Evolutionary conservation across 2,113 vertebrate genomes (phyloP).

Genomic region (Petroica traversi): DNA sequence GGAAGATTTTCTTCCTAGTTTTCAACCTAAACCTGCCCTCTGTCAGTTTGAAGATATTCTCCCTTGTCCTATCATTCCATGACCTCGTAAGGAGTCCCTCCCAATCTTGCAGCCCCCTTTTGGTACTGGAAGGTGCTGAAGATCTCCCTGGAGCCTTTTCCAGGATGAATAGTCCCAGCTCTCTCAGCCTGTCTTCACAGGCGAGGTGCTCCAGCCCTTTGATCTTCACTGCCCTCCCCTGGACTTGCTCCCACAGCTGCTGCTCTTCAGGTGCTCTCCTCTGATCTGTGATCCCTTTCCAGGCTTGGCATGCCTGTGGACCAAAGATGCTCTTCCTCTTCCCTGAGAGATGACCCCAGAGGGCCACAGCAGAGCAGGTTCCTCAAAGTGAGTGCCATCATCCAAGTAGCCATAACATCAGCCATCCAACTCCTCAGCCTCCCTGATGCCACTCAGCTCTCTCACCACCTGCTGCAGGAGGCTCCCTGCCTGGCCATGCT

Average conservation of each 20-base stretch:
- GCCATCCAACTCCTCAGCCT: neutral
- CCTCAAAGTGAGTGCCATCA: neutral
- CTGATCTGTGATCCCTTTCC: neutral
- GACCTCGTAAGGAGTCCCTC: neutral
- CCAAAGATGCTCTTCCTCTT: neutral
- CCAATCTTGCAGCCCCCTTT: neutral
- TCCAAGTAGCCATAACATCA: neutral
- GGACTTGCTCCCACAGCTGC: neutral
- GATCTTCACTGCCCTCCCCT: no score
- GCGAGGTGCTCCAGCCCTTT: neutral
- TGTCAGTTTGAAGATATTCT: neutral
- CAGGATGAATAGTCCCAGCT: neutral
- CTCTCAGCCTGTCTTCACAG: neutral
- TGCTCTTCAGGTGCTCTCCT: neutral
- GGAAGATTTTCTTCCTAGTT: neutral
- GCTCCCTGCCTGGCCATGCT: neutral
- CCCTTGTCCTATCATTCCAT: neutral
- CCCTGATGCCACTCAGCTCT: neutral
- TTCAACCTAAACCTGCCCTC: neutral
- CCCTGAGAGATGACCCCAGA: neutral
- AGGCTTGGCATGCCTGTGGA: accelerated
- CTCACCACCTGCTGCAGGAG: neutral
- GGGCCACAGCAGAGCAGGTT: neutral
- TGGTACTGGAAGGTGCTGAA: neutral
- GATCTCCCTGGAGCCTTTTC: neutral